Conservation (phyloP, 2,888 invertebrate species). For the Drosophila aldrichi region DNA sequence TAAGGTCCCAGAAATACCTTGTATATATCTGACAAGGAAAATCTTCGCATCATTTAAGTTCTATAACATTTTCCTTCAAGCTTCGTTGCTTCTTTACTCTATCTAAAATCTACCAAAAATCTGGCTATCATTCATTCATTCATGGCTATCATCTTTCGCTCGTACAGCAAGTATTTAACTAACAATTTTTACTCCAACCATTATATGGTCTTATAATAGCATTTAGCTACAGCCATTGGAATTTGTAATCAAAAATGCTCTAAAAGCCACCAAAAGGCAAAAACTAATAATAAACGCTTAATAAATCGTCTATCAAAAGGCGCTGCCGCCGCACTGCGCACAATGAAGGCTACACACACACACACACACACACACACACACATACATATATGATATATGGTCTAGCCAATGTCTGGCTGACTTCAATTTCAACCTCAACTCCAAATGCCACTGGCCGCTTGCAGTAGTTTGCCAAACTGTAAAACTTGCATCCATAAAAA, state of each 20-base stretch:
- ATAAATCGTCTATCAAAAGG: slow-evolving; percentile 76
- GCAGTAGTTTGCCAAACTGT: slow-evolving; percentile 31
- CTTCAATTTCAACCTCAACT: slow-evolving; percentile 36
- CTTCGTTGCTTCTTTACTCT: background rate
- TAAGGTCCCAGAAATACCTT: background rate
- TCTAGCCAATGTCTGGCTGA: slow-evolving; percentile 62
- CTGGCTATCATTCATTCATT: no score
- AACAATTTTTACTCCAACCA: background rate
- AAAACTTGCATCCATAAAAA: slow-evolving; percentile 37
- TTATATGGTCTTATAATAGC: background rate
- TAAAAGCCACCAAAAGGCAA: slow-evolving; percentile 67
- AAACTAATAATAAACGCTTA: slow-evolving; percentile 79
- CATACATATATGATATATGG: slow-evolving; percentile 65
- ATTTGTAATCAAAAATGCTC: slow-evolving; percentile 75
- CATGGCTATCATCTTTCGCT: background rate
- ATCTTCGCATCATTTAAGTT: no score
- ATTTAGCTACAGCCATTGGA: slow-evolving; percentile 55
- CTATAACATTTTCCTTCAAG: background rate
- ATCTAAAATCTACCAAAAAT: no score
- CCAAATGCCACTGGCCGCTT: slow-evolving; percentile 28
- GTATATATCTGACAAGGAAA: background rate
- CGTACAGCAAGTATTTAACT: background rate
- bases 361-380: background rate
- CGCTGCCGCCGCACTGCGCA: slow-evolving; percentile 37
- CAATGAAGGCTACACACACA: slow-evolving; percentile 26